Base-by-base conservation (phyloP, 2,797 vertebrate species). In the Orestias chungarensis region DNA sequence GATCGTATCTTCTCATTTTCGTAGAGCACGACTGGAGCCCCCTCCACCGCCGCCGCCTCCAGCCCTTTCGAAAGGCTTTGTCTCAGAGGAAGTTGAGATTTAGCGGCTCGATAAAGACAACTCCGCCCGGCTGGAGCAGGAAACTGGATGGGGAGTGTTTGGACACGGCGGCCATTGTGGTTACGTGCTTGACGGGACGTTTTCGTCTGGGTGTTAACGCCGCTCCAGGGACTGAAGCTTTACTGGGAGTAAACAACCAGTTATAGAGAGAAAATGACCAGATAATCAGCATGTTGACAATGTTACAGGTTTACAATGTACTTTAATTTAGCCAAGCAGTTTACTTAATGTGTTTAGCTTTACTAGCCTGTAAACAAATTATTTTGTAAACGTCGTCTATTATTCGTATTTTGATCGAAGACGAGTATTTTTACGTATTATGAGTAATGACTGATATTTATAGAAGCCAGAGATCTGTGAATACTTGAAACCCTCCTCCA, bases 41-140 rank as follows among this genome's bases (percentile, higher is more conserved):
- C 74, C 81, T 87, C 88, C 76, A 86, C n/a, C n/a, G n/a, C n/a
- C n/a, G n/a, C n/a, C n/a, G n/a, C n/a, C n/a, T n/a, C n/a, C n/a
- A n/a, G n/a, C 29, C 57, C 59, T 86, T 82, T 74, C 57, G 76
- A 69, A 80, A 40, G 67, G 64, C 75, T 82, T 35, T 40, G 86
- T 75, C 66, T 68, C 75, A 15, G 78, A 89, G 88, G 89, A 91
- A 87, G 90, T 87, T 54, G 79, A 85, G 89, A 89, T 88, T 3
- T 73, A 79, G 78, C 75, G 23, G 59, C 38, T 38, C 12, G 88
- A 88, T 88, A 54, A 18, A n/a, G 15, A 7, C 2, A 23, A 35
- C 84, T 70, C 82, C 64, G 31, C 87, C 88, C 82, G 61, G 73
- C 62, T 4, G 55, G 79, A 61, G 27, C 87, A 83, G 82, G 87